Base-by-base conservation (phyloP, 2,888 invertebrate genomes). In the Bellardia pandia region DNA sequence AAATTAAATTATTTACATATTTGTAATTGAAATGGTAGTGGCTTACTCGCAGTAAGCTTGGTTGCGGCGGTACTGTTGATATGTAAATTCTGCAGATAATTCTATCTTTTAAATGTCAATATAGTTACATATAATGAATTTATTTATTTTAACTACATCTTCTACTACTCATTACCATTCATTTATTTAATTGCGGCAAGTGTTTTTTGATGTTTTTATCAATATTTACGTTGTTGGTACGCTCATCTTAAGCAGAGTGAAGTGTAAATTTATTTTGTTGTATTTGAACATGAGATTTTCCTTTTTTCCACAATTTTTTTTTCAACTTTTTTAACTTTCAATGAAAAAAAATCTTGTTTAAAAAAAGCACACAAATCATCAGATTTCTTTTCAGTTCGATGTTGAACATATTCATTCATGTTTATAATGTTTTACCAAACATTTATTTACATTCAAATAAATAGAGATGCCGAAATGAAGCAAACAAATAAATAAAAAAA, bases 151-250 rank as follows among this genome's bases (percentile, higher is more conserved):
- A 42, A 53, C 5, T 45, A 80, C 14, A 14, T 23, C 9, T n/a
- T 30, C 33, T 37, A 7, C 64, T n/a, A 33, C 16, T 62, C 40
- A 42, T 76, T 69, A 33, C 42, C 30, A 81, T 75, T 64, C 42
- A 69, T 77, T 77, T 64, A 71, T 30, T 68, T 85, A 62, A 79
- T 85, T 85, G 85, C 85, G 85, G 85, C 68, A 85, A 75, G 16
- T 75, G 62, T 69, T 75, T 80, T 85, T 85, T 37, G 79, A 85
- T 80, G 75, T 62, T 37, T 79, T 75, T 76, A 85, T 76, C 79
- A 85, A 85, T 85, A 85, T 85, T 85, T 75, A 64, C 75, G 48
- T 42, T 42, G 14, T 2, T 56, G 33, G 56, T 45, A 30, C 16
- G 33, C 40, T 80, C 45, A 9, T 66, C 42, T 40, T 56, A 30